Evolutionary conservation across 2,888 invertebrate species (phyloP).

Genomic region (Cactoblastis cactorum): DNA sequence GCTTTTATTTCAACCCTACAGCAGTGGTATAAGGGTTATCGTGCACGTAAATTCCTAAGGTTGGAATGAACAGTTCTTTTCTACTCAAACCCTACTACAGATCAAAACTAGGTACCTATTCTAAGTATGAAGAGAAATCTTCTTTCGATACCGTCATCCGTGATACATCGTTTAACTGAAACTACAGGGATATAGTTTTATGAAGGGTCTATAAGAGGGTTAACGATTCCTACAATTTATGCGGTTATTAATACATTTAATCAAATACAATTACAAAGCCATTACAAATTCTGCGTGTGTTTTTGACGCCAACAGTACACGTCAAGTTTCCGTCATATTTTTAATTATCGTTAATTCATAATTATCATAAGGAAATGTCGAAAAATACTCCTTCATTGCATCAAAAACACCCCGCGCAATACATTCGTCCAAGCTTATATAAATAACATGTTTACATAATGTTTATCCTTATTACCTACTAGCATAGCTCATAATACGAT

Average conservation of each 20-base stretch:
- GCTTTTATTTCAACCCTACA: background rate
- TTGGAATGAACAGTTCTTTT: constrained; percentile 16
- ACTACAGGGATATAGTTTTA: background rate
- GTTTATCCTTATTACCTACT: constrained; percentile 11
- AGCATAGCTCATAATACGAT: constrained; percentile 13
- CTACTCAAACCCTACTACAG: constrained; percentile 41
- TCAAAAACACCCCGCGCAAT: constrained; percentile 2
- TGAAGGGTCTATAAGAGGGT: constrained; percentile 6
- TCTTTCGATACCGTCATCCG: constrained; percentile 24
- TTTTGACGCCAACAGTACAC: background rate
- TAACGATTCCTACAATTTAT: constrained; percentile 10
- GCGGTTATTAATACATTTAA: constrained; percentile 11
- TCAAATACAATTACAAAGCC: constrained; percentile 9
- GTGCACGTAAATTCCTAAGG: constrained; percentile 1
- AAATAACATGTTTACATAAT: constrained; percentile 8
- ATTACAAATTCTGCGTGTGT: background rate
- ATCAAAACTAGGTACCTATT: constrained; percentile 35
- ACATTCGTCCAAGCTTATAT: constrained; percentile 12
- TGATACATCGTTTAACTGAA: constrained; percentile 12
- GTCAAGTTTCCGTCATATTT: background rate
- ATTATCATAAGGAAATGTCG: background rate
- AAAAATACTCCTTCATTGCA: background rate
- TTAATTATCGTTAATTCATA: background rate
- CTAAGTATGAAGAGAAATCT: constrained; percentile 33
- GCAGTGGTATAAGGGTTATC: background rate